Conservation (phyloP, 1,140 invertebrate species). For the Patella vulgata region DNA sequence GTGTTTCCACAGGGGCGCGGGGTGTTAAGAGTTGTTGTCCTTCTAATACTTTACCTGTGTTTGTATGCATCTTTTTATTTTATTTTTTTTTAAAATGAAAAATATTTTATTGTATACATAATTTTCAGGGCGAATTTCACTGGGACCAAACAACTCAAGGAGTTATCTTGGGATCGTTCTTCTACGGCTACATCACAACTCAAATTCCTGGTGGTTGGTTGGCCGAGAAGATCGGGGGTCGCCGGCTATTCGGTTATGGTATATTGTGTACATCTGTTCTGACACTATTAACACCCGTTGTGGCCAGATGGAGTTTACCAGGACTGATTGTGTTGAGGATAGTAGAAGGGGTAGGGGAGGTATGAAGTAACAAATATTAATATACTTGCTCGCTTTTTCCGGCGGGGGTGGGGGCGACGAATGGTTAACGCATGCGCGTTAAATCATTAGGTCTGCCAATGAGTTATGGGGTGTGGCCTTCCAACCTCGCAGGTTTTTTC, state of each 20-base stretch:
- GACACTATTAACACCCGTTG: conserved; percentile 82
- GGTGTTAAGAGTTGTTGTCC: too few relatives aligned
- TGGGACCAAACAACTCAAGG: conserved; percentile 84
- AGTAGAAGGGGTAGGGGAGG: conserved; percentile 89
- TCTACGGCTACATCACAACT: conserved; percentile 79
- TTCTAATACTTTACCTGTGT: too few relatives aligned
- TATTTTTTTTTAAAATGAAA: too few relatives aligned
- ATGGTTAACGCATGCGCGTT: too few relatives aligned
- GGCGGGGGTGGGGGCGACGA: too few relatives aligned
- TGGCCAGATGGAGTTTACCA: conserved; percentile 74
- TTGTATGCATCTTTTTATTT: too few relatives aligned
- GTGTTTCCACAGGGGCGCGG: too few relatives aligned
- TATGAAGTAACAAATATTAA: conserved; percentile 58
- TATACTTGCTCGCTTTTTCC: not conserved
- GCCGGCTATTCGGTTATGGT: conserved; percentile 81
- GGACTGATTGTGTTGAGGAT: conserved; percentile 80
- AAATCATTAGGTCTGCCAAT: too few relatives aligned
- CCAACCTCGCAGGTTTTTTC: too few relatives aligned
- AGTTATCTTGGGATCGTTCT: conserved; percentile 85
- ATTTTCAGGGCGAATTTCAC: conserved; percentile 74
- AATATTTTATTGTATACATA: not conserved
- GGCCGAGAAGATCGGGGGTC: conserved; percentile 82
- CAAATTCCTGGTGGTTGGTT: conserved; percentile 74
- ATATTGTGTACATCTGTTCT: conserved; percentile 81
- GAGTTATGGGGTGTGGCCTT: too few relatives aligned